Percentiles rank a stretch among this genome's conserved stretches.
Evolutionary conservation across 1,140 invertebrate genomes (phyloP).

Genomic region (Diorhabda carinulata): DNA sequence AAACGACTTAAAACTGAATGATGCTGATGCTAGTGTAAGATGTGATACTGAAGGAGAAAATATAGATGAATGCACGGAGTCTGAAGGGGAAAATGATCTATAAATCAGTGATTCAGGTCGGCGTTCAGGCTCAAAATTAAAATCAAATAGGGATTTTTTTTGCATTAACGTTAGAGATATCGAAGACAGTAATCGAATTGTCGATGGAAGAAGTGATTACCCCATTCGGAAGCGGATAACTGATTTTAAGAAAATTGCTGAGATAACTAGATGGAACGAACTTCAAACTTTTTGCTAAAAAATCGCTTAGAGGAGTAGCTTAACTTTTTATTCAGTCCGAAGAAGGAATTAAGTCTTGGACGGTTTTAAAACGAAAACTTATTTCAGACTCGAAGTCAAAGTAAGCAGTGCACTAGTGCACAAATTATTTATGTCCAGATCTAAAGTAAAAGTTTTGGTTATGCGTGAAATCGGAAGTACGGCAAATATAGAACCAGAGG

Average conservation of each 20-base stretch:
- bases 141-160: no score
- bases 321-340: constrained; percentile 39
- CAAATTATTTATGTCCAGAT: constrained; percentile 26
- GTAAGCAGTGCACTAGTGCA: constrained; percentile 30
- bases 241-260: constrained; percentile 35
- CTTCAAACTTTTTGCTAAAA: constrained; percentile 39
- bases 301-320: constrained; percentile 35
- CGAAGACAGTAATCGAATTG: no score
- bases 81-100: no score
- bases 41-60: no score
- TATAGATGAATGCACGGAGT: no score
- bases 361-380: constrained; percentile 29
- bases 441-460: constrained; percentile 30
- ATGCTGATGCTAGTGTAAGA: no score
- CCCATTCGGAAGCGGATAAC: constrained; percentile 35
- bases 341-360: constrained; percentile 32
- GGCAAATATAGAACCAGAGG: constrained; percentile 33
- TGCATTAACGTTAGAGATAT: no score
- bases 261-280: constrained; percentile 25
- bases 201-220: constrained; percentile 25
- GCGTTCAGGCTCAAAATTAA: no score
- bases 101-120: no score
- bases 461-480: constrained; percentile 41
- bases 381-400: constrained; percentile 27
- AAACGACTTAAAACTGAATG: no score